phyloP scores from a whole-genome alignment of 2,797 vertebrate genomes.

The Catostomus latipinnis region DNA sequence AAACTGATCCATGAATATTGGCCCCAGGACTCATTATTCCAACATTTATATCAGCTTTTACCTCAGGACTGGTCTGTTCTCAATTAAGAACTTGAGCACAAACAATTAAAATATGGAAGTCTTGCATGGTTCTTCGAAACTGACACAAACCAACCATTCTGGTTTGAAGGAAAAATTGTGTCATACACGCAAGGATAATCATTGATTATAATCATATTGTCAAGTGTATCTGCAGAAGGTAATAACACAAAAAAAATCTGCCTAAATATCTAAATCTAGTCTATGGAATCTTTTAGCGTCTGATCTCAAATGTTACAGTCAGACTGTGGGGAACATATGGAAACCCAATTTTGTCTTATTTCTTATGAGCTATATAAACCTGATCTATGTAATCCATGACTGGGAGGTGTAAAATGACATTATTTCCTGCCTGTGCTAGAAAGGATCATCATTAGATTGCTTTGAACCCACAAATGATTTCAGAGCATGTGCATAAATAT shows the following conservation, averaged over 20 bases:
- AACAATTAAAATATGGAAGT: background rate
- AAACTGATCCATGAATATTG: background rate
- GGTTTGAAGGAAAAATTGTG: too few species aligned
- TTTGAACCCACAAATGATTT: background rate
- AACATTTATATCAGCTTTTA: background rate
- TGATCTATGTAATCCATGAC: slow-evolving; percentile 8
- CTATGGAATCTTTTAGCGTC: background rate
- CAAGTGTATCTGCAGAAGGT: background rate
- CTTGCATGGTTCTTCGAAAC: too few species aligned
- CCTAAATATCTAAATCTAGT: background rate
- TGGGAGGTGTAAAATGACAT: slow-evolving; percentile 6
- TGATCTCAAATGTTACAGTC: background rate
- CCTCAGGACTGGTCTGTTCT: background rate
- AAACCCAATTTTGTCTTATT: background rate
- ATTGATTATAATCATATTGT: background rate
- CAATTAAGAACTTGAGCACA: background rate
- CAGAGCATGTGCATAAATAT: background rate
- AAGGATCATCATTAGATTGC: background rate
- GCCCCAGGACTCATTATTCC: background rate
- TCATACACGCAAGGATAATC: too few species aligned
- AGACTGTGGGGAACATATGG: slow-evolving; percentile 12
- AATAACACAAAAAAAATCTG: background rate
- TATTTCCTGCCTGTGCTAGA: slow-evolving; percentile 5
- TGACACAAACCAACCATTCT: too few species aligned
- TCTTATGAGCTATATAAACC: slow-evolving; percentile 16